Conservation (phyloP, 2,797 vertebrate species). For the Chaenodraco wilsoni region DNA sequence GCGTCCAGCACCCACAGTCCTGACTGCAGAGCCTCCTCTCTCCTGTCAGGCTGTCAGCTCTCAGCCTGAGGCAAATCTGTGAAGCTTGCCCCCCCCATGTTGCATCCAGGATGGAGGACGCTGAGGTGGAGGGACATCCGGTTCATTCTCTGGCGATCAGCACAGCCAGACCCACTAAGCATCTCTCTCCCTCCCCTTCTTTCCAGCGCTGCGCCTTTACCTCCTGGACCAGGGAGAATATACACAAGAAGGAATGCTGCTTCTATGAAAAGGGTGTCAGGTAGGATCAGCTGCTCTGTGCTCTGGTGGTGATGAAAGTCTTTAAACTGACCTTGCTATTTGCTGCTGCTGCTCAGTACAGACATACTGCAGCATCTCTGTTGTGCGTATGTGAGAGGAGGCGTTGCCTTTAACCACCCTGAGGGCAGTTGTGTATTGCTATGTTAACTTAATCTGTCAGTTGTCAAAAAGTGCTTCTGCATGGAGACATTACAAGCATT, state of each 20-base stretch:
- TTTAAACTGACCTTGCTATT: constrained; percentile 11
- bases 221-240: constrained; percentile 87
- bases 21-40: constrained; percentile 56
- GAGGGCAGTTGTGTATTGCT: neutral
- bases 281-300: constrained; percentile 56
- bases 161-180: constrained; percentile 26
- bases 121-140: constrained; percentile 8
- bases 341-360: constrained; percentile 4
- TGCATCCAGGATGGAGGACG: constrained; percentile 45
- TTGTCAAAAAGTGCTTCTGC: neutral
- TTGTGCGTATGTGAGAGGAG: constrained; percentile 6
- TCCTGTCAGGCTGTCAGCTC: constrained; percentile 12
- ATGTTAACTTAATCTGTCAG: neutral
- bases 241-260: constrained; percentile 90
- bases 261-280: constrained; percentile 81
- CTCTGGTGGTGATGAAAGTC: neutral
- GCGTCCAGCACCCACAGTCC: constrained; percentile 21
- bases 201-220: constrained; percentile 74
- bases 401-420: neutral
- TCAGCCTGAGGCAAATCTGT: constrained; percentile 5
- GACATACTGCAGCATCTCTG: neutral
- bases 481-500: neutral
- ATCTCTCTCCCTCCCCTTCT: constrained; percentile 59
- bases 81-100: neutral
- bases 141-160: constrained; percentile 32